Evolutionary conservation across 2,888 invertebrate genomes (phyloP), one percentile per base, ranked within the genome.

Genomic region (Euzophera pinguis): DNA sequence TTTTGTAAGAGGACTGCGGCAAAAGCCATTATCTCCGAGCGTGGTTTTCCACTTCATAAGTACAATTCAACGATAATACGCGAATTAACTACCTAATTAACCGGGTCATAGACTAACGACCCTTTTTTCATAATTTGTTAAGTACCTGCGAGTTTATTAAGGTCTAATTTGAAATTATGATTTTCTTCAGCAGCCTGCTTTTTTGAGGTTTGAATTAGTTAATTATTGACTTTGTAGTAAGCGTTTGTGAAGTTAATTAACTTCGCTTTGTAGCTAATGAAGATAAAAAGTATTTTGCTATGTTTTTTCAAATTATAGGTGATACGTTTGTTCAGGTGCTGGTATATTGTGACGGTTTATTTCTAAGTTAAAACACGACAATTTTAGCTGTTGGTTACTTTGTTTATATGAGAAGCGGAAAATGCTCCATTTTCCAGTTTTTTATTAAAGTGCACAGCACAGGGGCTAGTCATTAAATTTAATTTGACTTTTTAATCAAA

Each of bases 11-110:
- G 47, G 9, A 27, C 37, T 49, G 27, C 27, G 37, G 37, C 12
- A 7, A 9, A 37, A 49, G 32, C 29, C 41, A 41, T 32, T 32
- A 50, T 50, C 38, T 50, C 12, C 12, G 14, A 37, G 34, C 35
- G 51, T 22, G 43, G 51, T 43, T 51, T 51, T 51, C 43, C 35
- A 51, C 43, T 51, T 35, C 35, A 51, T 43, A 35, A 51, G 43
- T 43, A 43, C 34, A 41, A 42, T 35, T 13, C 17, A 59, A 64
- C 61, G 61, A 63, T 66, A 67, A 64, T 61, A 67, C 67, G 65
- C 64, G 71, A 72, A 73, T 73, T 72, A 72, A 65, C 62, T 64
- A 57, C 57, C 60, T 69, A 70, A 68, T 66, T 66, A 66, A 60
- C 50, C 42, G 57, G 60, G 59, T 56, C 54, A 61, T 45, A 50